phyloP scores from a whole-genome alignment of 2,113 vertebrate genomes.

The Pantherophis guttatus region DNA sequence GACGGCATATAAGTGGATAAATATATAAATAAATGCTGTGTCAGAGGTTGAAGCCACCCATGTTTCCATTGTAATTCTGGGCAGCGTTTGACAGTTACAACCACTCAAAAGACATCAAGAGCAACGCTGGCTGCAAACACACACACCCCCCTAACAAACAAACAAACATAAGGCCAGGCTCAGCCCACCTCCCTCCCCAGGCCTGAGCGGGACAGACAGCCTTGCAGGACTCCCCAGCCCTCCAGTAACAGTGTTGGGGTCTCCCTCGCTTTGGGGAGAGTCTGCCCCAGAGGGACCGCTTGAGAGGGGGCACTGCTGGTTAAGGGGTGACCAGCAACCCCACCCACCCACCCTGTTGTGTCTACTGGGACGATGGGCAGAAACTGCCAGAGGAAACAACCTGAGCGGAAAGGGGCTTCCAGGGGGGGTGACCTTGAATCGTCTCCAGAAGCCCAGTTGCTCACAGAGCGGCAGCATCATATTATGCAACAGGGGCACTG shows the following conservation, averaged over 20 bases:
- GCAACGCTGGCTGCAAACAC: neutral
- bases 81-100: neutral
- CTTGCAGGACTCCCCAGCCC: no score
- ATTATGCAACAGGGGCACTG: neutral
- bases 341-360: neutral
- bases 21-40: no score
- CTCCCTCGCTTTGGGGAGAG: neutral
- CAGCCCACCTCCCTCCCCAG: no score
- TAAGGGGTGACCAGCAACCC: neutral
- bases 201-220: no score
- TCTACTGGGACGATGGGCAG: neutral
- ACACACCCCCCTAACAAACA: neutral
- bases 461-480: no score
- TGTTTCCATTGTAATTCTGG: neutral
- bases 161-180: neutral
- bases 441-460: neutral
- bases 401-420: neutral
- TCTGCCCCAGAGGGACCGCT: neutral
- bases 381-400: neutral
- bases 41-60: neutral
- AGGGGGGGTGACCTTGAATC: neutral
- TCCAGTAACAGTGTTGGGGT: neutral
- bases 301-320: neutral
- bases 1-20: no score
- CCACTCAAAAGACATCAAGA: neutral